Evolutionary conservation across 2,797 vertebrate species (phyloP).

Genomic region (Liasis olivaceus): DNA sequence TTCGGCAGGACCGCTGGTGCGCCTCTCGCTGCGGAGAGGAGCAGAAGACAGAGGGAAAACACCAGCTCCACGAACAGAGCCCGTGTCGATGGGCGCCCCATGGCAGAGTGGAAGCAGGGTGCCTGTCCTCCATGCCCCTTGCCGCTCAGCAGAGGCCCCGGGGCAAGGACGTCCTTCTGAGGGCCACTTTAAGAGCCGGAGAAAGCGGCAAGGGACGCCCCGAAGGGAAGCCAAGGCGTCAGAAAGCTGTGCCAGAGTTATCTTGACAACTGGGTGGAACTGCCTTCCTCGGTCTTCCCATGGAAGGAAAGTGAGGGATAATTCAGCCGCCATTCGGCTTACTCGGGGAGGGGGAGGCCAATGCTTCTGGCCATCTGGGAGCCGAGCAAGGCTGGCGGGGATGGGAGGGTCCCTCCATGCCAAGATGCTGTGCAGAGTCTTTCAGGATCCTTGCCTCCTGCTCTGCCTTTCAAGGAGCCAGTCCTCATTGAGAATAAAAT

Average conservation of each 20-base stretch:
- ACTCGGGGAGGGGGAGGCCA: neutral
- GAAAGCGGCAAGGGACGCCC: neutral
- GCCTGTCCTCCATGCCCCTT: too few species aligned
- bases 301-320: neutral
- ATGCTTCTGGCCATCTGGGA: too few species aligned
- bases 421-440: neutral
- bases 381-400: fast-evolving
- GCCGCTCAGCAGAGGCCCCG: too few species aligned
- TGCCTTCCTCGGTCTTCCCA: neutral
- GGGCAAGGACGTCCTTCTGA: neutral
- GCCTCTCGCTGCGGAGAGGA: too few species aligned
- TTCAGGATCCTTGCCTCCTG: too few species aligned
- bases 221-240: neutral
- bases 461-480: too few species aligned
- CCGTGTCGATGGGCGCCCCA: too few species aligned
- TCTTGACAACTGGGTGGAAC: neutral
- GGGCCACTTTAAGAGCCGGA: neutral
- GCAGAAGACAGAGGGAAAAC: too few species aligned
- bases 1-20: too few species aligned
- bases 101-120: too few species aligned
- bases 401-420: neutral
- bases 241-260: neutral
- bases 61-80: too few species aligned
- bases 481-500: too few species aligned
- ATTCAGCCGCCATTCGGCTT: neutral